These are phyloP conservation scores for Pangasius djambal DNA, from an alignment of 2,797 vertebrate genomes.

Conservation along the genomic window DNA sequence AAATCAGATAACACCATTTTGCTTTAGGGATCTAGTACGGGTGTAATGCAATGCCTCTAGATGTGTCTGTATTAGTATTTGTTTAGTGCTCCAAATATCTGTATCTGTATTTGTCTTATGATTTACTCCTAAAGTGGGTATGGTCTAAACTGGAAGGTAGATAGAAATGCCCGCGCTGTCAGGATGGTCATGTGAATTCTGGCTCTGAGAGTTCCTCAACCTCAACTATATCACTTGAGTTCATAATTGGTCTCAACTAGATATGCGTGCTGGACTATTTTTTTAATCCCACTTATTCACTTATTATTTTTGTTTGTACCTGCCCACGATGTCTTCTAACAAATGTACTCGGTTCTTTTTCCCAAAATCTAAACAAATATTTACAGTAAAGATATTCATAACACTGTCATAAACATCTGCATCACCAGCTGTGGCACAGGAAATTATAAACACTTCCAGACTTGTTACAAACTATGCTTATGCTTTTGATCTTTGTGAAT, in stretches of 20 bases:
- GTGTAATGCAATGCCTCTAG: not conserved
- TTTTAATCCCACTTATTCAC: not conserved
- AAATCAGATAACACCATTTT: not conserved
- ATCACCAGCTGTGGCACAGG: not conserved
- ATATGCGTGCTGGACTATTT: not conserved
- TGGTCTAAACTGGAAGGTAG: not conserved
- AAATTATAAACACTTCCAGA: not conserved
- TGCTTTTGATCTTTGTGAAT: not conserved
- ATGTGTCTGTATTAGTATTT: not conserved
- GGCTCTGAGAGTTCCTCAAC: not conserved
- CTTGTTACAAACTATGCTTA: not conserved
- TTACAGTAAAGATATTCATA: not conserved
- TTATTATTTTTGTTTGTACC: not conserved
- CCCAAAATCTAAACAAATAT: not conserved
- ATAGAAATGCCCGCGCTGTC: not conserved
- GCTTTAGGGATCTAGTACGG: not conserved
- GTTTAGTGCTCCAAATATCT: not conserved
- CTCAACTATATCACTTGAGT: not conserved
- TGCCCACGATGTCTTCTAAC: not conserved
- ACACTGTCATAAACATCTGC: not conserved
- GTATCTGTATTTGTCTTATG: not conserved
- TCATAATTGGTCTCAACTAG: not conserved
- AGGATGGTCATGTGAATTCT: not conserved
- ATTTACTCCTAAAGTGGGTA: not conserved
- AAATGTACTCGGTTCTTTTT: not conserved